Percentiles rank a stretch among this genome's conserved stretches.
These are phyloP conservation scores for Venusia cambrica DNA, from an alignment of 2,888 invertebrate species.

Conservation along the genomic window DNA sequence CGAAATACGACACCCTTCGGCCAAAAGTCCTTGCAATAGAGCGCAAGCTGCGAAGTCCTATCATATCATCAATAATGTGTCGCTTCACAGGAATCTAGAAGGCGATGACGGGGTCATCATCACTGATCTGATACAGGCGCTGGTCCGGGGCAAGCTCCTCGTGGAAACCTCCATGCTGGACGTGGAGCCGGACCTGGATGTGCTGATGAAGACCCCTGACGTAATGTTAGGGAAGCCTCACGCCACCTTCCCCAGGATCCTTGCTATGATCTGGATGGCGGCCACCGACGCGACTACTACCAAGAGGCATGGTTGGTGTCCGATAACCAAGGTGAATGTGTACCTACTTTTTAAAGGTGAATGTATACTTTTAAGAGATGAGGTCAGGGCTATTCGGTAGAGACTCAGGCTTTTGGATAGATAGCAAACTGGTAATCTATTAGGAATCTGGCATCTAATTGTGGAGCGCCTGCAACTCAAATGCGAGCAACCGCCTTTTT, in stretches of 20 bases:
- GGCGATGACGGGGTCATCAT: conserved; percentile 57
- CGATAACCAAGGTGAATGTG: conserved; percentile 57
- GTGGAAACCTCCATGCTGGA: conserved; percentile 59
- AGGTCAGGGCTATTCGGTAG: no score
- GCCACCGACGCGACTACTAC: conserved; percentile 53
- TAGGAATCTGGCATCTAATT: no score
- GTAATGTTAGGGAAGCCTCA: conserved; percentile 66
- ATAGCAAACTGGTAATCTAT: no score
- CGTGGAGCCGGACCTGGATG: conserved; percentile 57
- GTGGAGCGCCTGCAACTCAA: no score
- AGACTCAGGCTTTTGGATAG: no score
- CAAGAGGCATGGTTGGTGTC: conserved; percentile 60
- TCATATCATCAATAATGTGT: no score
- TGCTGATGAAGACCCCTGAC: conserved; percentile 56
- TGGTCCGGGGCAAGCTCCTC: conserved; percentile 52
- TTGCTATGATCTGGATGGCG: conserved; percentile 59
- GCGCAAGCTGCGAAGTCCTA: no score
- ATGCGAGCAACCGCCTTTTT: no score
- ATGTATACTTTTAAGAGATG: no score
- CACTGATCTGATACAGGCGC: conserved; percentile 47
- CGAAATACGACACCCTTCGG: no score
- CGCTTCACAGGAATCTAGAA: conserved; percentile 65
- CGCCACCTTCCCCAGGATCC: conserved; percentile 57
- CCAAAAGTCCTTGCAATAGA: no score
- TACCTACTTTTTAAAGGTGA: no score